Base-by-base conservation (phyloP, 2,888 invertebrate species). In the Drosophila anomelani region DNA sequence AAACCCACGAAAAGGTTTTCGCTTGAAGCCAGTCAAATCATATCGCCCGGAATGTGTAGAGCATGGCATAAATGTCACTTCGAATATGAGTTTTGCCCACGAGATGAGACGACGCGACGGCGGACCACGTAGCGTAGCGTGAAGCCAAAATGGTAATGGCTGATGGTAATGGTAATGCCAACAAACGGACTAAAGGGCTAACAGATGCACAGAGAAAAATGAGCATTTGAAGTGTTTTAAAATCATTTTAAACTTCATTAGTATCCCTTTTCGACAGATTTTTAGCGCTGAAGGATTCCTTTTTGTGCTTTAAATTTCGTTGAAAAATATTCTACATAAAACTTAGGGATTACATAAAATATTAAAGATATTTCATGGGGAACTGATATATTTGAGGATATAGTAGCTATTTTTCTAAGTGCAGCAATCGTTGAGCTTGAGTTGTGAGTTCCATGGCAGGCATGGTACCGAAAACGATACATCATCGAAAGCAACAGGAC, bases 31-130 rank as follows among this genome's bases (percentile, higher is more conserved):
- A 77, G 79, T 79, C 76, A 81, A 79, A 85, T 87, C 77, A 83
- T 84, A 82, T 86, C 85, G 90, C 74, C 60, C 77, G 85, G 88
- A 81, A 89, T 80, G 85, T 88, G 88, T 89, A 86, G 83, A 80
- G 89, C 90, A 90, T 85, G 91, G 91, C 80, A 91, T 91, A 91
- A 91, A 91, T 91, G 91, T 91, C 91, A 91, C 91, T 88, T 91
- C 81, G 83, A 85, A 91, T 91, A 83, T 84, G 89, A 83, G 82
- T 88, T 51, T 83, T 85, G 86, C 81, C 68, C 78, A 61, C 64
- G 79, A 81, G 89, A 88, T 74, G 89, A 66, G 51, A 51, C 34
- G 51, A 34, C 34, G 34, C 82, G 85, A 89, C 82, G 81, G 81
- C 85, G 86, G 86, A 75, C 62, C 61, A 60, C 3, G 44, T 60